Evolutionary conservation across 2,113 vertebrate genomes (phyloP).

Genomic region (Apistogramma diplotaenia): DNA sequence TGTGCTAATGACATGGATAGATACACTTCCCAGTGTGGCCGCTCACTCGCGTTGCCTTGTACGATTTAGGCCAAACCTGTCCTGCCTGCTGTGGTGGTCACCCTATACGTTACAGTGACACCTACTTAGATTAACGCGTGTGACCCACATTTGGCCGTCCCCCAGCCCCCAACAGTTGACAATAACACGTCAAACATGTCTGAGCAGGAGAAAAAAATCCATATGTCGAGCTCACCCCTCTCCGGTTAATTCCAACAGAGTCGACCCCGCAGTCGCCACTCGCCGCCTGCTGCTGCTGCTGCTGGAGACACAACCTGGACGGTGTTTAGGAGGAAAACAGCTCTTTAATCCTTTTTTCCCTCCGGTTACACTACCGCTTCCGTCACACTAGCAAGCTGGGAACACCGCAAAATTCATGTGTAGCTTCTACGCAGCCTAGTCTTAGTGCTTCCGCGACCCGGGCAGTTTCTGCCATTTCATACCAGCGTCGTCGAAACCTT

Average conservation of each 20-base stretch:
- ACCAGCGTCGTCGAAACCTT: slow-evolving; percentile 65
- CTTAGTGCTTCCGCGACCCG: slow-evolving; percentile 67
- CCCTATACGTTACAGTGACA: background rate
- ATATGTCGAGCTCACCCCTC: slow-evolving; percentile 60
- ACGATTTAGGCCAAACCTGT: slow-evolving; percentile 67
- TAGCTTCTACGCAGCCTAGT: slow-evolving; percentile 58
- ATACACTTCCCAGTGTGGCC: slow-evolving; percentile 30
- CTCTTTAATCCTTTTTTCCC: slow-evolving; percentile 31
- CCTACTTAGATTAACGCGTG: slow-evolving; percentile 6
- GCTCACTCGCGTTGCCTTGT: slow-evolving; percentile 28
- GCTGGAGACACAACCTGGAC: slow-evolving; percentile 49
- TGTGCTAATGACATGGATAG: slow-evolving; percentile 17
- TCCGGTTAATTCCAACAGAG: slow-evolving; percentile 56
- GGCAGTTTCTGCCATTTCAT: slow-evolving; percentile 75
- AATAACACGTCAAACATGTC: slow-evolving; percentile 44
- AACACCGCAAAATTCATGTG: slow-evolving; percentile 54
- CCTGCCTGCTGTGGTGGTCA: slow-evolving; percentile 11
- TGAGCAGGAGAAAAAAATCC: background rate
- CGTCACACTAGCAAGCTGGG: slow-evolving; percentile 65
- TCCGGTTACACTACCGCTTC: slow-evolving; percentile 40
- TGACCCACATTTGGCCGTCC: background rate
- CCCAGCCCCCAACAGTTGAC: slow-evolving; percentile 23
- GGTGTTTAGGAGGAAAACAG: slow-evolving; percentile 15
- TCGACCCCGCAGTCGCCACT: slow-evolving; percentile 57
- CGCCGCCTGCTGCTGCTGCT: slow-evolving; percentile 27